Base-by-base conservation (phyloP, 2,888 invertebrate genomes). In the Nebria salina region DNA sequence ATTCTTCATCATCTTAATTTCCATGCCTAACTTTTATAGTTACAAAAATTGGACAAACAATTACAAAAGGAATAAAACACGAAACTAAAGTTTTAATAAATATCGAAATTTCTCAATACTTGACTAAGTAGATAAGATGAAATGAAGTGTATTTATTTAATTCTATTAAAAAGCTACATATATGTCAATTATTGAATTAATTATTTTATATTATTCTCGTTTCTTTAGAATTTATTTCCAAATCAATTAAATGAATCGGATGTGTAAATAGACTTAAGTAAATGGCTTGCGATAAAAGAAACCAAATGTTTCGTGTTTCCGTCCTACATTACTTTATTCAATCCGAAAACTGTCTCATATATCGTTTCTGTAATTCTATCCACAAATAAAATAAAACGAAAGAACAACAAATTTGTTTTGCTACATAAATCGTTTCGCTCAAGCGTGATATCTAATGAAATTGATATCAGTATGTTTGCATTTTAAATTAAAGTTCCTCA, bases 271-370 rank as follows among this genome's bases (percentile, higher is more conserved):
- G 54, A 54, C 54, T 6, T 6, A 13, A 54, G 8, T 4, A 54
- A 54, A 54, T 54, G 8, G 54, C 54, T 54, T 54, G 8, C 54
- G 13, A 54, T 54, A 54, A 54, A 54, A 11, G 54, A 54, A 54
- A 54, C 54, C 54, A 54, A 54, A 54, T 54, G 54, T 54, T 54
- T 54, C 54, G 54, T 54, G 54, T 54, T 54, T 54, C 54, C 54
- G 54, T 54, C 54, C 54, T 54, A 54, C 54, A 54, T 54, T 11
- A 8, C 54, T 54, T 54, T 54, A 54, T 54, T 54, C 54, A 54
- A 54, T 54, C 54, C 54, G 7, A 54, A 54, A 54, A 54, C 11
- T 11, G 13, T 54, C 54, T 54, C 54, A 13, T 11, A 54, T 54
- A 54, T 54, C 54, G 54, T 54, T 54, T 54, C 54, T 54, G 54